Base-by-base conservation (phyloP, 2,888 invertebrate genomes). In the Erannis defoliaria region DNA sequence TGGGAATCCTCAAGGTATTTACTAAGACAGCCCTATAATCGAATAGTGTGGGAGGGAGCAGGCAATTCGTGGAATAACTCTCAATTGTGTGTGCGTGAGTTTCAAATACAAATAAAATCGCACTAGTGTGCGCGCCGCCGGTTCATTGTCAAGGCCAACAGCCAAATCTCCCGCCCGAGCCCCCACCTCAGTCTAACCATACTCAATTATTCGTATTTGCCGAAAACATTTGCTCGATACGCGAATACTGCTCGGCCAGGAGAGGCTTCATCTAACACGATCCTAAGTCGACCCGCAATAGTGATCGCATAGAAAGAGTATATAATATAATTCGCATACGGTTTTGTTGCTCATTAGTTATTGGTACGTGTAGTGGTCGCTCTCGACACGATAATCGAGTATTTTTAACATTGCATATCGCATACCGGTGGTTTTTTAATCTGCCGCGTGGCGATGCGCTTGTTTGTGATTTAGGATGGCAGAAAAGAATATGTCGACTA, bases 111-210 rank as follows among this genome's bases (percentile, higher is more conserved):
- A 80, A 78, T 77, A 78, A 74, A 71, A 64, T 69, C 61, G 66
- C 68, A 70, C 60, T 72, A 60, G 89, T 90, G 89, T 88, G 90
- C 80, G 88, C 82, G 87, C 88, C 90, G 90, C 89, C 91, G 84
- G 91, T 91, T 89, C 90, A 91, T 86, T 91, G 90, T 88, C 91
- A 92, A 92, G 91, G 92, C 90, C 92, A 92, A 88, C 92, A 81
- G 86, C 92, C 92, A 87, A 91, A 92, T 90, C 89, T 90, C 88
- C 88, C 85, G 87, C 86, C 84, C 80, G 80, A 79, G 81, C 81
- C 85, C 86, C 82, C 77, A 77, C 81, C 82, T 73, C 78, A 70
- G 73, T 70, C 82, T 76, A 77, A 78, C 79, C 78, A 76, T 75
- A 78, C 77, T 80, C 87, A 85, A 88, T 88, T 89, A 88, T 85